A percentile compares a stretch with the other conserved stretches of the same genome.
Evolutionary conservation across 2,888 invertebrate species (phyloP).

Genomic region (Andricus curvator): DNA sequence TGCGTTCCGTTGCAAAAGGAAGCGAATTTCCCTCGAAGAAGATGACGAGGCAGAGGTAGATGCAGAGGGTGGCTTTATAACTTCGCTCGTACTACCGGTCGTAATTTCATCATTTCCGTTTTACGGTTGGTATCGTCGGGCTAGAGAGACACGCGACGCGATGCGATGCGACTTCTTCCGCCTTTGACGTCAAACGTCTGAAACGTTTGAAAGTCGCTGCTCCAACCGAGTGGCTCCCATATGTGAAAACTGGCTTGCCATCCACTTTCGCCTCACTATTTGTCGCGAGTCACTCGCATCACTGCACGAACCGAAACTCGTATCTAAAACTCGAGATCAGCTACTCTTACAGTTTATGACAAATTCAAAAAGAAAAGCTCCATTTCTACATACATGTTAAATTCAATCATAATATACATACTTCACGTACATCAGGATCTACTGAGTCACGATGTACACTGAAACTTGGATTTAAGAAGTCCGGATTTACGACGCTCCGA

Average conservation of each 20-base stretch:
- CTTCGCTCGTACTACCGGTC: constrained; percentile 57
- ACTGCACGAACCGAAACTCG: constrained; percentile 12
- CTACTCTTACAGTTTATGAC: constrained; percentile 4
- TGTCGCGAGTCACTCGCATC: constrained; percentile 36
- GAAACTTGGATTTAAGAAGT: too few relatives aligned
- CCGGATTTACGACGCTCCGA: too few relatives aligned
- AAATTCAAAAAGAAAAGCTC: constrained; percentile 15
- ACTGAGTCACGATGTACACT: too few relatives aligned
- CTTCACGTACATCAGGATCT: too few relatives aligned
- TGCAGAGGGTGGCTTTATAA: constrained; percentile 53
- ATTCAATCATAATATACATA: neutral
- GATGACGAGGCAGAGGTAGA: constrained; percentile 45
- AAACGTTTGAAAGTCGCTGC: constrained; percentile 59
- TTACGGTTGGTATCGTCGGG: constrained; percentile 59
- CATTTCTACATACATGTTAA: neutral
- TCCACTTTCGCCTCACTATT: constrained; percentile 36
- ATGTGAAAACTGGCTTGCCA: constrained; percentile 47
- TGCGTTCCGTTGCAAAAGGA: constrained; percentile 44
- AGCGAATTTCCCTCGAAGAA: constrained; percentile 48
- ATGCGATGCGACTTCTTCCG: constrained; percentile 56
- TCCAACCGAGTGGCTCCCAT: constrained; percentile 48
- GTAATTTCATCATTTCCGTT: constrained; percentile 68
- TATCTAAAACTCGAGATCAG: constrained; percentile 30
- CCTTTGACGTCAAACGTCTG: constrained; percentile 59
- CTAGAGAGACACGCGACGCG: constrained; percentile 57